Evolutionary conservation across 1,140 invertebrate species (phyloP), one percentile per base, ranked within the genome.

Genomic region (Condylostylus longicornis): DNA sequence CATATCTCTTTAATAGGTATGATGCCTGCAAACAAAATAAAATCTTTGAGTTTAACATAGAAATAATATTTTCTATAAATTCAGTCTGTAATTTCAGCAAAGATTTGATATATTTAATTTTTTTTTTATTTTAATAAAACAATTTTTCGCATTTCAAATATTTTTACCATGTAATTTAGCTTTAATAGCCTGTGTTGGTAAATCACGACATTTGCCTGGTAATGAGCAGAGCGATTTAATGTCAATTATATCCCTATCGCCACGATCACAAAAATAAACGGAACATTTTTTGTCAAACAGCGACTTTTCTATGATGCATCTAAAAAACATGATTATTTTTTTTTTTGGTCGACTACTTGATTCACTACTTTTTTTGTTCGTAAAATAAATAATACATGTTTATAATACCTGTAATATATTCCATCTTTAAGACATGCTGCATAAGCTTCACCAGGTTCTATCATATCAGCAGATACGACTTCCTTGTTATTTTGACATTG

Each of bases 381-480:
- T n/a, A n/a, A n/a, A n/a, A n/a, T n/a, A n/a, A n/a, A n/a, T n/a
- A n/a, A n/a, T n/a, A n/a, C n/a, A n/a, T n/a, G n/a, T n/a, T n/a
- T n/a, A n/a, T n/a, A n/a, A 23, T 22, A 58, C 55, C 55, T 48
- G 51, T 58, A 50, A 46, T 56, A 58, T 17, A 56, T 35, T 20
- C 27, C 41, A 42, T 58, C 55, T 0, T 50, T 43, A 41, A 41
- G 43, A 20, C 39, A n/a, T n/a, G 42, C 42, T 4, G 52, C 56
- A 41, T 49, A 58, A 12, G 50, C 47, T 34, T 59, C 48, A 12
- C 56, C 56, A 18, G 51, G 50, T 33, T 44, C 37, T 10, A 46
- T 34, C 36, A 41, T 46, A 42, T 46, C 39, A 18, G 23, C 31
- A 14, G 44, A 36, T 38, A 43, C 36, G 39, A 41, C 43, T 22